A percentile compares a stretch with the other conserved stretches of the same genome.
Evolutionary conservation across 2,888 invertebrate genomes (phyloP).

Genomic region (Leistus spinibarbis): DNA sequence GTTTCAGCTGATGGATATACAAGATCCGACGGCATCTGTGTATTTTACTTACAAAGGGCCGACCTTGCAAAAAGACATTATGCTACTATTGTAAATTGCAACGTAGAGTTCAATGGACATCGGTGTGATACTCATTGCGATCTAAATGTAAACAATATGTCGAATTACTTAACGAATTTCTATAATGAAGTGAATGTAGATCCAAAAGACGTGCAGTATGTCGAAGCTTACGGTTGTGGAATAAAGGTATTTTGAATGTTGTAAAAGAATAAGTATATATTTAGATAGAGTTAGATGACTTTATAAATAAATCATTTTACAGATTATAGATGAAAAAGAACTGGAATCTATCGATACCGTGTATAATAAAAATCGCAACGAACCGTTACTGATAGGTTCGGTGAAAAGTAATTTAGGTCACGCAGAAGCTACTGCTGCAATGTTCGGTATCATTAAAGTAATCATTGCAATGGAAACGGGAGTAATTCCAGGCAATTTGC

Average conservation of each 20-base stretch:
- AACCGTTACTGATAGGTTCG: conserved; percentile 88
- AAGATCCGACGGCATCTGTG: conserved; percentile 78
- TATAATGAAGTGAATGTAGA: conserved; percentile 60
- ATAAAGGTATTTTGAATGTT: conserved; percentile 61
- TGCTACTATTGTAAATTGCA: conserved; percentile 62
- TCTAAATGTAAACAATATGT: conserved; percentile 54
- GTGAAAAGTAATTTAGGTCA: conserved; percentile 99
- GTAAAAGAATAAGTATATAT: too few species aligned
- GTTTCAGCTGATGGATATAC: conserved; percentile 77
- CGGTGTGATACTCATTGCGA: conserved; percentile 45
- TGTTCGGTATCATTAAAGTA: conserved; percentile 88
- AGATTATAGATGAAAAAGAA: conserved; percentile 69
- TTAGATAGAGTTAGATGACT: too few species aligned
- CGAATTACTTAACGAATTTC: conserved; percentile 61
- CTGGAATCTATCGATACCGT: conserved; percentile 88
- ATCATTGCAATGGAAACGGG: conserved; percentile 91
- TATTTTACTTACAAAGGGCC: conserved; percentile 74
- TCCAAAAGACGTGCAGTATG: conserved; percentile 53
- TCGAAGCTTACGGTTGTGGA: conserved; percentile 55
- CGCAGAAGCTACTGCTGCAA: conserved; percentile 87
- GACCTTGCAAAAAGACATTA: conserved; percentile 61
- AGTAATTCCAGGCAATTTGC: conserved; percentile 87
- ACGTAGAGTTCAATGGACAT: conserved; percentile 64
- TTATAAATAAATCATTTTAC: too few species aligned
- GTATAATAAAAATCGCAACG: conserved; percentile 69